Evolutionary conservation across 2,113 vertebrate genomes (phyloP).

Genomic region (Daphoenositta chrysoptera): DNA sequence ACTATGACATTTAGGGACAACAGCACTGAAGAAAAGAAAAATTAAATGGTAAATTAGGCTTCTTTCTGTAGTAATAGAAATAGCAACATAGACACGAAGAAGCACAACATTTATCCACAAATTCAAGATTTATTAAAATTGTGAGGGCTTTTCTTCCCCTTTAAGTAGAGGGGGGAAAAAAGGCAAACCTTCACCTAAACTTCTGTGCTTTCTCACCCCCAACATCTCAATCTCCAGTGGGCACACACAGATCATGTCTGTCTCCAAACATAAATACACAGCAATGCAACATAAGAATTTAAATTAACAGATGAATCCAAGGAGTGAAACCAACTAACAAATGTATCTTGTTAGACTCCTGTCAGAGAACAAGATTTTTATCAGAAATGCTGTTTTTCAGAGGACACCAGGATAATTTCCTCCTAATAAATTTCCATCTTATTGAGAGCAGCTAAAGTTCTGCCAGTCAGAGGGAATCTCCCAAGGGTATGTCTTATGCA

Average conservation of each 20-base stretch:
- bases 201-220: not conserved
- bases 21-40: not conserved
- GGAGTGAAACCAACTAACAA: slow-evolving; percentile 58
- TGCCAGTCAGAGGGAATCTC: slow-evolving; percentile 49
- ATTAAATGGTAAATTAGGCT: not conserved
- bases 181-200: not conserved
- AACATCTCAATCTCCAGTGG: not conserved
- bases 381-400: slow-evolving; percentile 70
- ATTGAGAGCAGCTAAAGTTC: slow-evolving; percentile 27
- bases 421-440: slow-evolving; percentile 72
- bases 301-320: slow-evolving; percentile 6
- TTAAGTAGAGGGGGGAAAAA: not conserved
- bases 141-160: not conserved
- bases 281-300: slow-evolving; percentile 5
- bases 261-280: slow-evolving; percentile 9
- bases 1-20: not conserved
- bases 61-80: not conserved
- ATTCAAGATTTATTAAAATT: not conserved
- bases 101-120: not conserved
- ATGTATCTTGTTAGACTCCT: slow-evolving; percentile 67
- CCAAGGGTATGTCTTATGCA: not conserved
- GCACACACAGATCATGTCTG: slow-evolving; percentile 27
- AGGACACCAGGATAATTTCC: slow-evolving; percentile 68
- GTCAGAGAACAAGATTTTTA: slow-evolving; percentile 72
- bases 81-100: not conserved